phyloP scores from a whole-genome alignment of 2,797 vertebrate species.

The Myoxocephalus aenaeus region DNA sequence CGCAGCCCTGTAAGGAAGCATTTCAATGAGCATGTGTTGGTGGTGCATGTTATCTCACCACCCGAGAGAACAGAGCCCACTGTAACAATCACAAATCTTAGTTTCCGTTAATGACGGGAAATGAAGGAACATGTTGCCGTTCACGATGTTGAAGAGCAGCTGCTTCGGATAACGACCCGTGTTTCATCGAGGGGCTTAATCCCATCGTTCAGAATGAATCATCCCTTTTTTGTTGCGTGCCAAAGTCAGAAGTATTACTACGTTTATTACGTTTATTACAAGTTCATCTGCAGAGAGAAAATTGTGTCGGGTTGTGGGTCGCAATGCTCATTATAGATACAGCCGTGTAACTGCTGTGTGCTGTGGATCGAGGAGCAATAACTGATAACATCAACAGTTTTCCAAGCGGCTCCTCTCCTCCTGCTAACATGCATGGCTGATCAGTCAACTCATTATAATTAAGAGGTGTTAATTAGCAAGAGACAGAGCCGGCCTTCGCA shows the following conservation, averaged over 20 bases:
- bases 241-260: conserved; percentile 31
- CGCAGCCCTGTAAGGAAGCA: conserved; percentile 62
- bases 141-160: conserved; percentile 35
- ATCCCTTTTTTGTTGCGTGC: conserved; percentile 12
- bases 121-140: conserved; percentile 15
- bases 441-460: conserved; percentile 76
- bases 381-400: conserved; percentile 46
- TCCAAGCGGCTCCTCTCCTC: conserved; percentile 49
- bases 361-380: conserved; percentile 38
- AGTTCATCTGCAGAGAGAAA: conserved; percentile 32
- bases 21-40: conserved; percentile 58
- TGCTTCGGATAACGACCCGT: conserved; percentile 27
- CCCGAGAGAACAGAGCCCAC: conserved; percentile 43
- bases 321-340: conserved; percentile 35
- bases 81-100: conserved; percentile 52
- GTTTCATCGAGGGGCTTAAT: conserved; percentile 21
- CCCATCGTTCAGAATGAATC: conserved; percentile 24
- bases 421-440: conserved; percentile 56
- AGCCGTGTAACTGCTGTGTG: conserved; percentile 13
- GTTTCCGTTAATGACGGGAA: conserved; percentile 42
- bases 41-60: conserved; percentile 66
- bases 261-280: conserved; percentile 26
- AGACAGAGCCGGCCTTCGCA: conserved; percentile 49
- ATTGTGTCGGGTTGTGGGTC: conserved; percentile 32
- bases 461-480: conserved; percentile 70